Conservation (phyloP, 1,140 invertebrate species). For the Cotesia vestalis region DNA sequence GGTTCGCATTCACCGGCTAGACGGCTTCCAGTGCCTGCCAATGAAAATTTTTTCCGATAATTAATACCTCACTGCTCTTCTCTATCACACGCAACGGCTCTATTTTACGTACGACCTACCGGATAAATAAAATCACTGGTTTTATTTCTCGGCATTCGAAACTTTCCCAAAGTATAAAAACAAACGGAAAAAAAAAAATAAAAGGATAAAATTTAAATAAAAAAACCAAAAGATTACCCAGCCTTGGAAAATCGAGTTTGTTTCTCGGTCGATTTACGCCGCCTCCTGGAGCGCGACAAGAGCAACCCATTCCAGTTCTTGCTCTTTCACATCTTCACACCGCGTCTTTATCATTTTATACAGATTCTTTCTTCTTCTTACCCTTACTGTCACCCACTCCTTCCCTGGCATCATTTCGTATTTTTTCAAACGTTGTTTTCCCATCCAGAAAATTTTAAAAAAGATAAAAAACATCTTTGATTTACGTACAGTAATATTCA, state of each 20-base stretch:
- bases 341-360: conserved; percentile 8
- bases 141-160: neutral
- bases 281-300: conserved; percentile 1
- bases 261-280: conserved; percentile 35
- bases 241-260: conserved; percentile 35
- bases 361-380: conserved; percentile 11
- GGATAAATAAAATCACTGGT: conserved; percentile 23
- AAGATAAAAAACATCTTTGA: conserved; percentile 38
- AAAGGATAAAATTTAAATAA: conserved; percentile 12
- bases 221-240: conserved; percentile 10
- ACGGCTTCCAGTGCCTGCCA: neutral
- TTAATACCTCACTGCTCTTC: conserved; percentile 14
- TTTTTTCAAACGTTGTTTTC: neutral
- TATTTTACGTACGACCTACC: conserved; percentile 9
- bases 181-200: neutral
- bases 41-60: conserved; percentile 7
- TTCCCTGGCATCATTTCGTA: neutral
- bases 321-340: neutral
- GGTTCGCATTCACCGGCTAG: neutral
- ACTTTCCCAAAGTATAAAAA: conserved; percentile 14
- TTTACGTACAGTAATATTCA: conserved; percentile 41
- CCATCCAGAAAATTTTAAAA: conserved; percentile 34
- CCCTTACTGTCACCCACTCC: conserved; percentile 12
- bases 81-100: conserved; percentile 26
- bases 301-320: neutral